Evolutionary conservation across 2,888 invertebrate species (phyloP).

Genomic region (Diarsia dahlii): DNA sequence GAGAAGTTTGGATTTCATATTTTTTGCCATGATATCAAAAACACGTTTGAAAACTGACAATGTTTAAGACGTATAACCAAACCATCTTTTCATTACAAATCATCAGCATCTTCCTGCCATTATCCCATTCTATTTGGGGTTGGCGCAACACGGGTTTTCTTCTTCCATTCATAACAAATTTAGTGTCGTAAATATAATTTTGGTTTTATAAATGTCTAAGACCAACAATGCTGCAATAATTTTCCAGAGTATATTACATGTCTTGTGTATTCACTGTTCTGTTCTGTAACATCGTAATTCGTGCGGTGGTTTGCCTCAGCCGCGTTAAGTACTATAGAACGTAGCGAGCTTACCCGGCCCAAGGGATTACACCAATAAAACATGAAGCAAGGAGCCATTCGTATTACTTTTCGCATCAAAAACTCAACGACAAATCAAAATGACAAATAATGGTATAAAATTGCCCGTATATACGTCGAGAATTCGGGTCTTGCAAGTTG

Average conservation of each 20-base stretch:
- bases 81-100: background rate
- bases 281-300: background rate
- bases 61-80: background rate
- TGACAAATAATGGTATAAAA: slow-evolving; percentile 59
- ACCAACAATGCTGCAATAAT: background rate
- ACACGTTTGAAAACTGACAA: too few relatives aligned
- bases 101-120: too few relatives aligned
- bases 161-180: background rate
- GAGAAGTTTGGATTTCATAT: background rate
- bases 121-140: too few relatives aligned
- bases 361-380: slow-evolving; percentile 20
- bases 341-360: background rate
- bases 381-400: slow-evolving; percentile 12
- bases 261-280: background rate
- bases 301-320: background rate
- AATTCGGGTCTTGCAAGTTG: slow-evolving; percentile 53
- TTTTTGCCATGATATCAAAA: background rate
- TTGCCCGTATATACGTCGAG: slow-evolving; percentile 41
- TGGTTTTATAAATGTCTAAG: background rate
- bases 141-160: too few relatives aligned
- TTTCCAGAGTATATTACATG: too few relatives aligned
- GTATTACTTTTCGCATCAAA: slow-evolving; percentile 31
- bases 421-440: slow-evolving; percentile 51
- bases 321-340: background rate
- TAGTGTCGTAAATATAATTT: too few relatives aligned